Evolutionary conservation across 2,113 vertebrate genomes (phyloP), one percentile per base, ranked within the genome.

Genomic region (Trematocara variabile): DNA sequence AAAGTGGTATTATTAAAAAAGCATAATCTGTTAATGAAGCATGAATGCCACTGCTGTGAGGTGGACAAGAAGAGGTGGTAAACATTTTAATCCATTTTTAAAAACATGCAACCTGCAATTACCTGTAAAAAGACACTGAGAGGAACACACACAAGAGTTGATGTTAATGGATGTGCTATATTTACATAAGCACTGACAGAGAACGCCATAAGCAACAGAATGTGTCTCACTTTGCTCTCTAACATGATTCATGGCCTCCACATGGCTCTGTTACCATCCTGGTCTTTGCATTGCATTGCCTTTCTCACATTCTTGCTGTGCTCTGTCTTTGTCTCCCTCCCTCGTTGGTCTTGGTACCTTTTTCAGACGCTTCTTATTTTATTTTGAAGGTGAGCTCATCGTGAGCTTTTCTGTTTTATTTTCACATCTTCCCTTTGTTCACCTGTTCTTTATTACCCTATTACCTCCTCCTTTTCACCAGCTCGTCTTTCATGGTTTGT

Each of bases 121-220:
- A 75, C 68, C 14, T 75, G 68, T 48, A 30, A 14, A 12, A 75
- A 48, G 25, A 75, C 25, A 46, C 22, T 10, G 9, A 30, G 22
- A 18, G 8, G 68, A 18, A 16, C 22, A 28, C 68, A 30, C 13
- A 30, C 22, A 18, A 46, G 2, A 7, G 41, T 48, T 1, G 41
- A 73, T 30, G 68, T 48, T 5, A 30, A 75, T 48, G 41, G 25
- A 75, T 75, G 5, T 18, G 41, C 41, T 5, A 30, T 48, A 48
- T 75, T 75, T 48, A 48, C 25, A 30, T 75, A 75, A 75, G 11
- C 41, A 30, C 68, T 75, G 41, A 30, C 25, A 48, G 68, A 75
- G 41, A 75, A 48, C 30, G 14, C 14, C 41, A 75, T 4, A 48
- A 75, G 68, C 68, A 75, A 30, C 22, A 30, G 41, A 48, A 11